Percentiles rank a stretch among this genome's conserved stretches.
Conservation (phyloP, 2,888 invertebrate genomes). For the Coremacera marginata region DNA sequence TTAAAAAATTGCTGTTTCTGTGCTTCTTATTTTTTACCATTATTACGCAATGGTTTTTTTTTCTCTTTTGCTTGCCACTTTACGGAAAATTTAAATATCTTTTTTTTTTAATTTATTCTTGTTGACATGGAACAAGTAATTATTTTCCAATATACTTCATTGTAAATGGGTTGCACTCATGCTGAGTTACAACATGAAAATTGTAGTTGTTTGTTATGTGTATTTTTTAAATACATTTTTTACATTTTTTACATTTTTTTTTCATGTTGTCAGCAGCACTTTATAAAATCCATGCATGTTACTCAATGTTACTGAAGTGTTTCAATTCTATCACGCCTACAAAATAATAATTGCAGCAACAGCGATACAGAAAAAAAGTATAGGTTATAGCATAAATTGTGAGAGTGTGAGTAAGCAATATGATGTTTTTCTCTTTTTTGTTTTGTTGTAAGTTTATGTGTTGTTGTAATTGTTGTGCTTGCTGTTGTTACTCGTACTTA, state of each 20-base stretch:
- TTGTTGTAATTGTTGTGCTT: neutral
- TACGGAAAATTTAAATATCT: neutral
- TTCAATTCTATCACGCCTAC: conserved; percentile 23
- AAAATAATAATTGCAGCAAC: conserved; percentile 24
- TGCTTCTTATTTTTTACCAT: neutral
- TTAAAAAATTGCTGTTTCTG: neutral
- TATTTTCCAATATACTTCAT: conserved; percentile 23
- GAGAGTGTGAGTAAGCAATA: neutral
- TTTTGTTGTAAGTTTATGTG: neutral
- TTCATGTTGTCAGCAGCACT: conserved; percentile 32
- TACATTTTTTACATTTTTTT: conserved; percentile 22
- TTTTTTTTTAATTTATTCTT: neutral
- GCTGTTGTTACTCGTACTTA: neutral
- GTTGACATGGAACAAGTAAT: conserved; percentile 31
- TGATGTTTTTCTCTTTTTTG: neutral
- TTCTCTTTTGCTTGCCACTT: neutral
- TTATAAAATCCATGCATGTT: neutral
- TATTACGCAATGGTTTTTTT: neutral
- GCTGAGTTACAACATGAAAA: neutral
- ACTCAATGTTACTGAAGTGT: neutral
- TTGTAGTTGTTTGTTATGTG: neutral
- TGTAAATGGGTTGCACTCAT: neutral
- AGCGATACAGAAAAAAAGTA: neutral
- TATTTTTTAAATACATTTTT: neutral
- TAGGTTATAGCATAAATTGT: neutral